Evolutionary conservation across 2,797 vertebrate genomes (phyloP).

Genomic region (Poeciliopsis presidionis): DNA sequence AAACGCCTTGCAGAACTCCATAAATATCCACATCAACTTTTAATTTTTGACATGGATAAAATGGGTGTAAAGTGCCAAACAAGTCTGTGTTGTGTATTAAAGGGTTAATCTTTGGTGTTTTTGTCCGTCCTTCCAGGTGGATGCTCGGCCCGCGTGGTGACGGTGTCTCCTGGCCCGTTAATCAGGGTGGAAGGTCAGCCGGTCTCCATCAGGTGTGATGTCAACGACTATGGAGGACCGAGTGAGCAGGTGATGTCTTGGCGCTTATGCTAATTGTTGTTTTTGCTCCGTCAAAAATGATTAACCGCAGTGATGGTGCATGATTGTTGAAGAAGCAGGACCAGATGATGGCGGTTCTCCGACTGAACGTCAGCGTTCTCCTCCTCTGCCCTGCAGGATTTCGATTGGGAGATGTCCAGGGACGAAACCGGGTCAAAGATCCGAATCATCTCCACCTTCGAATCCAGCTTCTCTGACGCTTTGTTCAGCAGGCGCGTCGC

Average conservation of each 20-base stretch:
- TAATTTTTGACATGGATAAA: background rate
- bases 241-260: constrained; percentile 80
- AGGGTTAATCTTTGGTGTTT: background rate
- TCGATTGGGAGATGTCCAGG: constrained; percentile 87
- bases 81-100: background rate
- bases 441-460: constrained; percentile 90
- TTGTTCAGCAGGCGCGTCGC: constrained; percentile 80
- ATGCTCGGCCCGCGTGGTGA: constrained; percentile 85
- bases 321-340: background rate
- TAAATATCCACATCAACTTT: background rate
- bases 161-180: constrained; percentile 85
- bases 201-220: constrained; percentile 87
- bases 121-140: constrained; percentile 66
- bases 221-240: constrained; percentile 90
- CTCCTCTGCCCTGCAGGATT: constrained; percentile 75
- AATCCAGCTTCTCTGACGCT: constrained; percentile 81
- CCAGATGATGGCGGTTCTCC: background rate
- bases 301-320: background rate
- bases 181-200: constrained; percentile 88
- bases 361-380: background rate
- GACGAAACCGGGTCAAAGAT: constrained; percentile 3
- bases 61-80: background rate
- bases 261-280: too few species aligned
- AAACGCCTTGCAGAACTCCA: background rate
- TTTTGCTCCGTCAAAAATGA: background rate